Conservation (phyloP, 2,113 vertebrate genomes). For the Pterocles gutturalis region DNA sequence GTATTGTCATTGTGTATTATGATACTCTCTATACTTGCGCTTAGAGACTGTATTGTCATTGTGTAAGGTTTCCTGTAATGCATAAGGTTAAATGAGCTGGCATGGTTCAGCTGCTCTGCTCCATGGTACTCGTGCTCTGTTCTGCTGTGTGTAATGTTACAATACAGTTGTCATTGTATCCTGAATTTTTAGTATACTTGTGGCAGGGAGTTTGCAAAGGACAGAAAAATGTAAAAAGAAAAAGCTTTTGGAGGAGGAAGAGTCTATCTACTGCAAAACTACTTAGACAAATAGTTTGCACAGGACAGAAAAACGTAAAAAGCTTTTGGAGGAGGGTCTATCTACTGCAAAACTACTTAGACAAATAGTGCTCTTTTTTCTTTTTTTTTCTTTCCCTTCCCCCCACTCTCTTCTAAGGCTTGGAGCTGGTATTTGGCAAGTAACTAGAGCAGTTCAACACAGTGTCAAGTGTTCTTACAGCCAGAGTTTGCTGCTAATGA, state of each 20-base stretch:
- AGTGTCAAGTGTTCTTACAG: not conserved
- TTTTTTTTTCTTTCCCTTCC: accelerated
- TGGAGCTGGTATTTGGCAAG: not conserved
- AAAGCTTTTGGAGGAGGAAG: not conserved
- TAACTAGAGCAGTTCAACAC: not conserved
- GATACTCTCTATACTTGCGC: accelerated
- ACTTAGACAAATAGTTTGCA: no score
- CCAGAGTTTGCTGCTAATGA: not conserved
- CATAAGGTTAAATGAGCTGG: not conserved
- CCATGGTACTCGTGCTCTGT: accelerated
- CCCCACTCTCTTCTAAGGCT: accelerated
- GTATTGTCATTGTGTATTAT: accelerated
- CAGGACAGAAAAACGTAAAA: not conserved
- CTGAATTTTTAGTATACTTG: accelerated
- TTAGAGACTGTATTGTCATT: not conserved
- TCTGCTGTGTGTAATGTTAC: not conserved
- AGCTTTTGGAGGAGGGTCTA: not conserved
- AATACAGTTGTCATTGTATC: accelerated
- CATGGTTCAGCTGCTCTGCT: accelerated
- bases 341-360: not conserved
- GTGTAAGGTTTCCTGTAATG: not conserved
- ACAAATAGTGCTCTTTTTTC: not conserved
- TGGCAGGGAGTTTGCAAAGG: not conserved
- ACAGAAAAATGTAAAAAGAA: not conserved
- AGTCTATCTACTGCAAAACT: not conserved